These are phyloP conservation scores for Frankliniella fusca DNA, from an alignment of 2,888 invertebrate species.

Conservation along the genomic window DNA sequence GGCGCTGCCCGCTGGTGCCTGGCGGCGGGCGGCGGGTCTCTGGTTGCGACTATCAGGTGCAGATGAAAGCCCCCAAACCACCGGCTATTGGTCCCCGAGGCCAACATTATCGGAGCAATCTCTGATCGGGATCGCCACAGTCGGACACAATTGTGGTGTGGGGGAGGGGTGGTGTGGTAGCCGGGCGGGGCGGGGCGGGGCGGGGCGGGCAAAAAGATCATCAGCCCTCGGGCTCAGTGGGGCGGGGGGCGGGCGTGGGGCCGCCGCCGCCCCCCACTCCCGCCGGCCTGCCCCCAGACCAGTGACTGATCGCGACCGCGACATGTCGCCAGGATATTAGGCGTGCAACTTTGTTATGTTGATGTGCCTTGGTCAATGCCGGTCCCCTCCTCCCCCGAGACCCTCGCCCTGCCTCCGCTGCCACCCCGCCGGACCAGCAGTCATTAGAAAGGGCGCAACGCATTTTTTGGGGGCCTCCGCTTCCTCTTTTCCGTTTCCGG, in stretches of 20 bases:
- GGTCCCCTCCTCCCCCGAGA: not conserved
- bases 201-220: too few relatives aligned
- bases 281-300: not conserved
- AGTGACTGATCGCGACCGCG: not conserved
- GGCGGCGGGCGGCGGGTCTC: too few relatives aligned
- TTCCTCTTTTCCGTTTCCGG: constrained; percentile 18
- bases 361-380: not conserved
- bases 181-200: too few relatives aligned
- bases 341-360: not conserved
- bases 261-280: not conserved
- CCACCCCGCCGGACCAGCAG: not conserved
- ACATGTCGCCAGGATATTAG: not conserved
- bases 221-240: not conserved
- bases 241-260: not conserved
- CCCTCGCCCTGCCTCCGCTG: not conserved
- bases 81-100: too few relatives aligned
- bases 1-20: too few relatives aligned
- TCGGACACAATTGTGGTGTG: too few relatives aligned
- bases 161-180: too few relatives aligned
- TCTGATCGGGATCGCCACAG: too few relatives aligned
- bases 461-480: not conserved
- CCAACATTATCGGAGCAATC: too few relatives aligned
- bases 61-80: too few relatives aligned
- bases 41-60: too few relatives aligned
- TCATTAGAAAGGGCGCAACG: constrained; percentile 18